Evolutionary conservation across 2,113 vertebrate genomes (phyloP).

Genomic region (Anhinga anhinga): DNA sequence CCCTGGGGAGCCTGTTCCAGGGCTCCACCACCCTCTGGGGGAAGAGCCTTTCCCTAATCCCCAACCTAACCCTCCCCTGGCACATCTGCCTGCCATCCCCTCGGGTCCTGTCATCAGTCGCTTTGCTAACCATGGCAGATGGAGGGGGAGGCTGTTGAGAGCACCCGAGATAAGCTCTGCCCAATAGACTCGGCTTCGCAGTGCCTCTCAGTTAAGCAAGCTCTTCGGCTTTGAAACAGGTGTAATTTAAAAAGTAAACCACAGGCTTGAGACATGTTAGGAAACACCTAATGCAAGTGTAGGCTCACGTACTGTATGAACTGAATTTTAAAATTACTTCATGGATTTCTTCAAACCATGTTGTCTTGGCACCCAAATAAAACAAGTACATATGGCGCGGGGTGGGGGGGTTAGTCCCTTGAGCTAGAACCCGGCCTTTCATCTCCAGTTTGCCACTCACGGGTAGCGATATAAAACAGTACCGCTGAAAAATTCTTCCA

Average conservation of each 20-base stretch:
- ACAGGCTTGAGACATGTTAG: background rate
- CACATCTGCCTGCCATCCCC: no score
- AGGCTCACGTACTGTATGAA: background rate
- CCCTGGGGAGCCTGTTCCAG: no score
- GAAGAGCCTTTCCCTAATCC: no score
- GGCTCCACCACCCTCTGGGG: no score
- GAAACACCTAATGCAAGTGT: background rate
- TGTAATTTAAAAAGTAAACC: background rate
- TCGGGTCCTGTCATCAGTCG: no score
- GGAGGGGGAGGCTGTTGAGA: background rate
- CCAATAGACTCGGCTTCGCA: background rate
- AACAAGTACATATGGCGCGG: background rate
- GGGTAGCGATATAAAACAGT: background rate
- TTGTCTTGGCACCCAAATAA: background rate
- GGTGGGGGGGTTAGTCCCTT: background rate
- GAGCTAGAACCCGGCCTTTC: background rate
- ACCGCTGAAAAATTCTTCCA: background rate
- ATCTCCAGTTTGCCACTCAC: background rate
- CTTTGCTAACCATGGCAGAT: background rate
- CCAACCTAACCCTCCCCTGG: no score
- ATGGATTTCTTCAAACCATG: background rate
- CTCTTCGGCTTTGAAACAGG: background rate
- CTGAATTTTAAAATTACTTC: background rate
- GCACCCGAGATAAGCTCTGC: background rate
- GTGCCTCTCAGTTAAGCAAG: background rate